phyloP scores from a whole-genome alignment of 2,888 invertebrate genomes.

The Ormyrus labotus region DNA sequence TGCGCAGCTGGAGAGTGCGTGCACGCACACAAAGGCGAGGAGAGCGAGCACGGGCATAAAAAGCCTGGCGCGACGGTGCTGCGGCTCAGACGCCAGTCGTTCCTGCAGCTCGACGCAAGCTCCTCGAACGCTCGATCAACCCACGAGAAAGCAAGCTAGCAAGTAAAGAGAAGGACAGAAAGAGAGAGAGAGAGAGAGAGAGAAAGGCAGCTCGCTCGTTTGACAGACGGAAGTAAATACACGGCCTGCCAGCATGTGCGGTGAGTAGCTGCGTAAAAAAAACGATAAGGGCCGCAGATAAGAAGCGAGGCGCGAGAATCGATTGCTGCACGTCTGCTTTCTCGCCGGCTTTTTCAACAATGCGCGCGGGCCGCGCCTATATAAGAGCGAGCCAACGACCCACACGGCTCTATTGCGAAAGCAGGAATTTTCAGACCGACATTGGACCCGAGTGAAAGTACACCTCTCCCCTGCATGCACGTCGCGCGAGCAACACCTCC shows the following conservation, averaged over 20 bases:
- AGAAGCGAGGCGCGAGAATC: no score
- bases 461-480: no score
- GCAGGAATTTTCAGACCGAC: constrained; percentile 30
- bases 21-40: no score
- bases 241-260: constrained; percentile 20
- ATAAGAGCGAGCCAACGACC: neutral
- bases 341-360: neutral
- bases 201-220: neutral
- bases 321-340: neutral
- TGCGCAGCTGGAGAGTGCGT: neutral
- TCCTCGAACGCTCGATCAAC: neutral
- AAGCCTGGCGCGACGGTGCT: constrained; percentile 41
- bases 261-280: constrained; percentile 14
- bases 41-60: constrained; percentile 38
- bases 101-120: neutral
- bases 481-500: no score
- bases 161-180: no score
- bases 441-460: constrained; percentile 40
- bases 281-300: no score
- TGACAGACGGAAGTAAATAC: neutral
- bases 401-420: neutral
- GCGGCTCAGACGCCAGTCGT: constrained; percentile 42
- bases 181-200: no score
- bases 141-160: no score
- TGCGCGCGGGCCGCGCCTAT: neutral